phyloP scores from a whole-genome alignment of 2,113 vertebrate genomes.

The Motacilla tschutschensis region DNA sequence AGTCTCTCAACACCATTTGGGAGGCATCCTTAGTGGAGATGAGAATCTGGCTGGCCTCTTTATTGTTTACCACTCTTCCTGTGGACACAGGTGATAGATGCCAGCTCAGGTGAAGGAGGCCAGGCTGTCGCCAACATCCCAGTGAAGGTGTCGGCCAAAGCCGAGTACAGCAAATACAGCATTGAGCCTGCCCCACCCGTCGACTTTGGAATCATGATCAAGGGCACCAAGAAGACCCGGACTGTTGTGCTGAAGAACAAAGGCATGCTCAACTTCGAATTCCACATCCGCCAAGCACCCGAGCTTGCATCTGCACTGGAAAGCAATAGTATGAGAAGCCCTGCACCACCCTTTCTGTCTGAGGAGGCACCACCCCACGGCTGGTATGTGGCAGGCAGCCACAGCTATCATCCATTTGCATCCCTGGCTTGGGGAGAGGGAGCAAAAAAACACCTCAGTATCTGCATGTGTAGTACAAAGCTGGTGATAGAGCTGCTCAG shows the following conservation, averaged over 20 bases:
- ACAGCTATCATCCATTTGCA: fast-evolving
- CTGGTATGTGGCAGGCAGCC: background rate
- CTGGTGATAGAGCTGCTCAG: background rate
- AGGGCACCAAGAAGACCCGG: conserved; percentile 67
- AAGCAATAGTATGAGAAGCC: conserved; percentile 67
- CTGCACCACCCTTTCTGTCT: background rate
- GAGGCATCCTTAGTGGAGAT: background rate
- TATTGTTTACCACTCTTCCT: background rate
- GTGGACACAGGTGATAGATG: conserved; percentile 81
- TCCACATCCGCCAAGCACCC: conserved; percentile 59
- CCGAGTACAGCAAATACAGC: conserved; percentile 80
- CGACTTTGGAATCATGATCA: conserved; percentile 80
- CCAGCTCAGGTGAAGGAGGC: conserved; percentile 60
- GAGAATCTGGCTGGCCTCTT: background rate
- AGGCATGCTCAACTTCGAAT: conserved; percentile 77
- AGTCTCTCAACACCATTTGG: background rate
- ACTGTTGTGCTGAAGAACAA: conserved; percentile 82
- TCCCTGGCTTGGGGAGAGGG: background rate
- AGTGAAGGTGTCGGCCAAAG: conserved; percentile 75
- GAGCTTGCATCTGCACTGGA: background rate
- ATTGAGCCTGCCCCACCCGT: conserved; percentile 76
- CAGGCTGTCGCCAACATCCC: conserved; percentile 75
- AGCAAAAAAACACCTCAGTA: background rate
- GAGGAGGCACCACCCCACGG: background rate
- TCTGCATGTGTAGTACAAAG: background rate